Base-by-base conservation (phyloP, 2,888 invertebrate species). In the Gryllus longicercus region DNA sequence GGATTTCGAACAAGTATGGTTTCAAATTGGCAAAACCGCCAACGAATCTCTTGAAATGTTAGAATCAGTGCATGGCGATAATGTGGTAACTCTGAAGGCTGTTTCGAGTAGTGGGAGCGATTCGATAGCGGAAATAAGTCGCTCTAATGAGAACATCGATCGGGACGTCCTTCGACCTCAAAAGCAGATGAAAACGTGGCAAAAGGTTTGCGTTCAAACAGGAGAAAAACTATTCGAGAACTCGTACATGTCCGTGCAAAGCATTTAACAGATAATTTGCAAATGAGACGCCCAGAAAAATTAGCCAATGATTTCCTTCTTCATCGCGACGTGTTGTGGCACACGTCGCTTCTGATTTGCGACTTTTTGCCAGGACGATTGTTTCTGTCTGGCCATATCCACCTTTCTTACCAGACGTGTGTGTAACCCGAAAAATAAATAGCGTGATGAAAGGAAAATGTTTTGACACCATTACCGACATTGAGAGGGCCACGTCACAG, bases 151-250 rank as follows among this genome's bases (percentile, higher is more conserved):
- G 14, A 16, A 18, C 50, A 77, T 49, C 18, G 14, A 18, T 77
- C 77, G 12, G 50, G 50, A 50, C 77, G n/a, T 77, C 75, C 50
- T 16, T 49, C 49, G 77, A 77, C 77, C 49, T 77, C 2, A 77
- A 4, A 75, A 23, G 0, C 77, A 49, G 25, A 77, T 18, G 50
- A 18, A 77, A 77, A 77, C n/a, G 11, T 50, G 50, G 77, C 77
- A 77, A 77, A 77, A 77, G 3, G 23, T 77, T 11, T 3, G 49
- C 50, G n/a, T 49, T 77, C 49, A 77, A 77, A 77, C 77, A 2
- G 50, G 16, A 50, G 25, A 77, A 18, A 49, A 16, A 77, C n/a
- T 50, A 77, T 77, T 49, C n/a, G 49, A 38, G 77, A 77, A 50
- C 50, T 50, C 49, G 77, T 16, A 49, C 1, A n/a, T 50, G 77